Evolutionary conservation across 2,888 invertebrate genomes (phyloP), one percentile per base, ranked within the genome.

Genomic region (Labia minor): DNA sequence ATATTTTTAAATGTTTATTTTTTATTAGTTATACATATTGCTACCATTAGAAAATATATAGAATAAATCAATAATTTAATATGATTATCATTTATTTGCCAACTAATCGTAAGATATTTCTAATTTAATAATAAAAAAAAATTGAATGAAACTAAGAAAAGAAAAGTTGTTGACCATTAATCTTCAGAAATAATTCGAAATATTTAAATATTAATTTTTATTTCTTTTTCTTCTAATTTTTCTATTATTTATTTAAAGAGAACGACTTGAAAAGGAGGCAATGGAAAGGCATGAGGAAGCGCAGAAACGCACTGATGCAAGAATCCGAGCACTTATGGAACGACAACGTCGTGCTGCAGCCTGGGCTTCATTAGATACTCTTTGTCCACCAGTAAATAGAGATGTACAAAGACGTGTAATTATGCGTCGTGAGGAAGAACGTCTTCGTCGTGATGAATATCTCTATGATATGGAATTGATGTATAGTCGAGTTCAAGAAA

Each of bases 401-500:
- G 88, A 88, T 73, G 81, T 88, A 66, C 85, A 84, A 16, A 83
- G 86, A 79, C 79, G 87, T 61, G 78, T 86, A 10, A 85, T 85
- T 73, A 81, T 86, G 61, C 79, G 87, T 10, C 81, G 84, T 21
- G 86, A 86, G 65, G 88, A 88, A 74, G 88, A 87, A 68, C 79
- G 83, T 71, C 81, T 87, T 75, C 80, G 86, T 69, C 81, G 82
- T 18, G 86, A 87, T 73, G 85, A 86, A 73, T 86, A 86, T 73
- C 81, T 83, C 1, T 81, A 86, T 69, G 84, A 86, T 72, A 88
- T 88, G 88, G 86, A 87, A 73, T 75, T 85, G 70, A 88, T 88
- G 87, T 79, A 86, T 70, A 84, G 85, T 19, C 80, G 88, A 70
- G 88, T 88, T 0, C 84, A 85, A 67, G 82, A 82, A 71, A 87